Evolutionary conservation across 2,888 invertebrate genomes (phyloP).

Genomic region (Pyrocoelia pectoralis): DNA sequence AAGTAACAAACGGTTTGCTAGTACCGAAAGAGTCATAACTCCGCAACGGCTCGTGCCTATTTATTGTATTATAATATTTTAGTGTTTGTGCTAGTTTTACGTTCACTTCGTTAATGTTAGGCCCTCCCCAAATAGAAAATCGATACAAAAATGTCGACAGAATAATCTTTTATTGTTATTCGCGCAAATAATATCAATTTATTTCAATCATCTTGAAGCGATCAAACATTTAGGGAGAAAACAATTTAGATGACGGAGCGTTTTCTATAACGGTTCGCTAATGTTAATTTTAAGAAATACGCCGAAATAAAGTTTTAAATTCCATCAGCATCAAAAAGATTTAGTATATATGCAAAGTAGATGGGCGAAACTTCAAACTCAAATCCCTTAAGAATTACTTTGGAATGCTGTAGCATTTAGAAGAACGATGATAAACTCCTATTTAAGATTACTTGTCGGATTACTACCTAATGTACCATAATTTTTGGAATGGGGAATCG

Average conservation of each 20-base stretch:
- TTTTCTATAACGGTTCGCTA: neutral
- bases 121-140: too few species aligned
- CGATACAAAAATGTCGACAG: too few species aligned
- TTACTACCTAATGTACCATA: conserved; percentile 38
- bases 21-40: too few species aligned
- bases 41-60: too few species aligned
- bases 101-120: too few species aligned
- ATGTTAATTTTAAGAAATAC: neutral
- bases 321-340: neutral
- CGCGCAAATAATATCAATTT: too few species aligned
- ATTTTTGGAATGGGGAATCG: too few species aligned
- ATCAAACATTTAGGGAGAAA: neutral
- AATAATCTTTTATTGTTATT: too few species aligned
- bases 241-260: neutral
- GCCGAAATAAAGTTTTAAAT: neutral
- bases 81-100: too few species aligned
- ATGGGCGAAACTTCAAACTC: neutral
- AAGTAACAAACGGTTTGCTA: too few species aligned
- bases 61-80: too few species aligned
- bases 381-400: neutral
- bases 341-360: neutral
- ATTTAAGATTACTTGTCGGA: conserved; percentile 33
- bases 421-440: conserved; percentile 26
- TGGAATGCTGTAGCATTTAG: conserved; percentile 13
- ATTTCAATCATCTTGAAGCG: too few species aligned